Percentiles rank a stretch among this genome's conserved stretches.
Evolutionary conservation across 1,140 invertebrate genomes (phyloP).

Genomic region (Phortica variegata): DNA sequence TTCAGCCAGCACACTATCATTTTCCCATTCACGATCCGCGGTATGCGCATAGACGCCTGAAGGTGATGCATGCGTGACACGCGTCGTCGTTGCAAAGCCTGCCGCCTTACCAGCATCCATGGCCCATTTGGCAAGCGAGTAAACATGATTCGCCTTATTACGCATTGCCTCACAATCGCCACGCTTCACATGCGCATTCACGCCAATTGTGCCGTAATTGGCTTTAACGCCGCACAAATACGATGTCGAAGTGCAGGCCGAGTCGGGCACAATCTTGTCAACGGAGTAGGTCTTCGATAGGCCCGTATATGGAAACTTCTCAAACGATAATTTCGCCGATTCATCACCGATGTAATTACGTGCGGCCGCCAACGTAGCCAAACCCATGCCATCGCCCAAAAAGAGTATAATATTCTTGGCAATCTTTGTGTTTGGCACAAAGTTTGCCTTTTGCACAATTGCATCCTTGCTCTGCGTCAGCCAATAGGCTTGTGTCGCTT

Average conservation of each 20-base stretch:
- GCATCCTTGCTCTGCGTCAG: conserved; percentile 37
- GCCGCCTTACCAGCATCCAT: conserved; percentile 71
- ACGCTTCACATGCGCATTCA: conserved; percentile 67
- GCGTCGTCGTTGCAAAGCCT: conserved; percentile 77
- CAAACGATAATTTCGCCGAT: conserved; percentile 70
- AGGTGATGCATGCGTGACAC: conserved; percentile 79
- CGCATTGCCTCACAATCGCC: conserved; percentile 63
- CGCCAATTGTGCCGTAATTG: conserved; percentile 75
- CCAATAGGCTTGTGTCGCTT: conserved; percentile 54
- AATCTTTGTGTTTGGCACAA: conserved; percentile 56
- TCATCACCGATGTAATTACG: conserved; percentile 68
- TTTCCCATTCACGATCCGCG: conserved; percentile 76
- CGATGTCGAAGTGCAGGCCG: conserved; percentile 72
- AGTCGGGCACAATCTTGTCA: conserved; percentile 79
- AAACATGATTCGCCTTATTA: conserved; percentile 61
- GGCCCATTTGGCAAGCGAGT: conserved; percentile 73
- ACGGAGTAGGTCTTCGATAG: conserved; percentile 83
- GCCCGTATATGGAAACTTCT: conserved; percentile 73
- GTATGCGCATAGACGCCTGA: conserved; percentile 73
- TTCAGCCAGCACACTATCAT: conserved; percentile 62
- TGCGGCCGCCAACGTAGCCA: conserved; percentile 71
- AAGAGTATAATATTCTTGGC: conserved; percentile 78
- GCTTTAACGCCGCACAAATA: conserved; percentile 84
- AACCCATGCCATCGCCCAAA: conserved; percentile 79
- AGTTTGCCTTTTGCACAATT: conserved; percentile 32